Percentiles rank a stretch among this genome's conserved stretches.
phyloP scores from a whole-genome alignment of 2,888 invertebrate genomes.

The Epirrhoe tristata region DNA sequence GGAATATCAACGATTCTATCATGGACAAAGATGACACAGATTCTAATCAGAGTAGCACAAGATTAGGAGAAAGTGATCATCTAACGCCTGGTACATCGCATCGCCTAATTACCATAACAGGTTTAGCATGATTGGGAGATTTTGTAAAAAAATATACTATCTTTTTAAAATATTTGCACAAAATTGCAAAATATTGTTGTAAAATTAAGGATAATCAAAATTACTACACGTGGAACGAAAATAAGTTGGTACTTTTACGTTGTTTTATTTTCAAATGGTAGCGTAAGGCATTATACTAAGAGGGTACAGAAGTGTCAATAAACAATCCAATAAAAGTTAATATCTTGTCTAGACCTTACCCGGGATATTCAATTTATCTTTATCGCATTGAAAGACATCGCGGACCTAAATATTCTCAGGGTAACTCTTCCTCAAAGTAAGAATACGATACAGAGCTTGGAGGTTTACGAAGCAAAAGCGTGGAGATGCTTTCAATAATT shows the following conservation, averaged over 20 bases:
- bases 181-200: neutral
- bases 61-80: conserved; percentile 60
- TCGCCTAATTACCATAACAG: conserved; percentile 58
- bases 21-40: conserved; percentile 26
- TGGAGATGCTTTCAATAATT: too few relatives aligned
- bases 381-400: conserved; percentile 14
- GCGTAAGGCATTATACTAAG: conserved; percentile 1
- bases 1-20: neutral
- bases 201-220: neutral
- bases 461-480: neutral
- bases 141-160: neutral
- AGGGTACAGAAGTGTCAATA: conserved; percentile 1
- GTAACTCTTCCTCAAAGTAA: neutral
- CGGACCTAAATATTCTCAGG: conserved; percentile 10
- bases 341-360: conserved; percentile 11
- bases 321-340: conserved; percentile 16
- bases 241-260: neutral
- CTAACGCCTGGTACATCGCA: conserved; percentile 50
- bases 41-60: conserved; percentile 42
- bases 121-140: conserved; percentile 55
- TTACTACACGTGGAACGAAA: neutral
- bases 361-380: conserved; percentile 22
- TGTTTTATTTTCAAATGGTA: neutral
- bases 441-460: neutral
- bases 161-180: neutral